Evolutionary conservation across 2,113 vertebrate genomes (phyloP).

Genomic region (Sarotherodon lohbergeri): DNA sequence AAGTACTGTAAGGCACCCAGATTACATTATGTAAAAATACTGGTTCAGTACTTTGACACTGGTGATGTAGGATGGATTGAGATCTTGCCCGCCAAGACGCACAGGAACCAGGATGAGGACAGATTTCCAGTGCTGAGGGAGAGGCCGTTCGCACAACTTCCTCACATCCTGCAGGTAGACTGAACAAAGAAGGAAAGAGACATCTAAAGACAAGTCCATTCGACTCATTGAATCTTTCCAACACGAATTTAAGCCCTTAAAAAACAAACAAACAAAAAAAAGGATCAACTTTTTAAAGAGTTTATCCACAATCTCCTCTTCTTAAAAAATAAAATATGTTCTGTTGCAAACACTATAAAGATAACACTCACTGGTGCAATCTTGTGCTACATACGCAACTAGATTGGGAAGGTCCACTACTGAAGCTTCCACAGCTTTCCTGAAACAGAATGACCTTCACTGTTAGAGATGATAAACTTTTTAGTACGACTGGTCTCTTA

Average conservation of each 20-base stretch:
- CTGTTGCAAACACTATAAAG: not conserved
- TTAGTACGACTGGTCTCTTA: fast-evolving
- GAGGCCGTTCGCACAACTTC: constrained; percentile 52
- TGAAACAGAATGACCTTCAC: constrained; percentile 40
- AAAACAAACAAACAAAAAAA: not conserved
- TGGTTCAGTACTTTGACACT: constrained; percentile 77
- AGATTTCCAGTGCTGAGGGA: constrained; percentile 68
- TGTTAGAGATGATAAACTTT: not conserved
- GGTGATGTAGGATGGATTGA: constrained; percentile 80
- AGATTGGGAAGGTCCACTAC: constrained; percentile 62
- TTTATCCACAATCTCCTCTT: not conserved
- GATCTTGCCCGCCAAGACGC: constrained; percentile 80
- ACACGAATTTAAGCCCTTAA: not conserved
- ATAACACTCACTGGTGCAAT: constrained; percentile 80
- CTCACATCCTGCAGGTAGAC: constrained; percentile 84
- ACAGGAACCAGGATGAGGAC: constrained; percentile 85
- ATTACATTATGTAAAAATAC: not conserved
- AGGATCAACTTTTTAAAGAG: not conserved
- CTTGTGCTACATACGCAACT: constrained; percentile 84
- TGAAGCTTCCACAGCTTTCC: constrained; percentile 78
- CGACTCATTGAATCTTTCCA: fast-evolving
- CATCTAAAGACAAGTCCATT: not conserved
- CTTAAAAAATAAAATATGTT: not conserved
- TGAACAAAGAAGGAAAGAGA: constrained; percentile 28
- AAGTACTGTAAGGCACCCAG: not conserved